These are phyloP conservation scores for Corythornis vintsioides DNA, from an alignment of 2,113 vertebrate genomes.

Conservation along the genomic window DNA sequence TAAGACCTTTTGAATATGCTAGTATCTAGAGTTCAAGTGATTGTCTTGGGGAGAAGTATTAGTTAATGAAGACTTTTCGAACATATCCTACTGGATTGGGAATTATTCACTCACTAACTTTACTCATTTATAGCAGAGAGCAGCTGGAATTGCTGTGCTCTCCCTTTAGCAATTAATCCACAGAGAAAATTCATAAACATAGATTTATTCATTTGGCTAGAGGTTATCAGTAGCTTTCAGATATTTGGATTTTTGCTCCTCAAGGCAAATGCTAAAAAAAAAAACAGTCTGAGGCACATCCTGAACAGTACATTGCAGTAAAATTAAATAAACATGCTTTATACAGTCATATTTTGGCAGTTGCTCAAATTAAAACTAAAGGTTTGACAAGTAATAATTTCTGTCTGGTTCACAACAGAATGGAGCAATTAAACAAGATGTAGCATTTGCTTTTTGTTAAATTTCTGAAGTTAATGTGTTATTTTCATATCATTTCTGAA, in stretches of 20 bases:
- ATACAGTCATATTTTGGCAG: not conserved
- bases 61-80: conserved; percentile 52
- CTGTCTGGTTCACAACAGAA: not conserved
- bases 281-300: not conserved
- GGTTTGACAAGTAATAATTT: not conserved
- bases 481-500: not conserved
- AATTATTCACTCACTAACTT: conserved; percentile 49
- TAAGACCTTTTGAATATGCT: not conserved
- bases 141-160: not conserved
- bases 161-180: conserved; percentile 7
- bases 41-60: conserved; percentile 19
- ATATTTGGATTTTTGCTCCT: conserved; percentile 29
- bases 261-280: conserved; percentile 28
- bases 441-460: not conserved
- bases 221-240: conserved; percentile 50
- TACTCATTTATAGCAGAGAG: not conserved
- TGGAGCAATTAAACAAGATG: not conserved
- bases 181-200: conserved; percentile 20
- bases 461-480: not conserved
- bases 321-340: not conserved
- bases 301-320: not conserved
- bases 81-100: not conserved
- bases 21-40: not conserved
- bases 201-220: conserved; percentile 18
- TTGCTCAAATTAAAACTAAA: not conserved